phyloP scores from a whole-genome alignment of 2,113 vertebrate species.

The Mormyrus lacerda region DNA sequence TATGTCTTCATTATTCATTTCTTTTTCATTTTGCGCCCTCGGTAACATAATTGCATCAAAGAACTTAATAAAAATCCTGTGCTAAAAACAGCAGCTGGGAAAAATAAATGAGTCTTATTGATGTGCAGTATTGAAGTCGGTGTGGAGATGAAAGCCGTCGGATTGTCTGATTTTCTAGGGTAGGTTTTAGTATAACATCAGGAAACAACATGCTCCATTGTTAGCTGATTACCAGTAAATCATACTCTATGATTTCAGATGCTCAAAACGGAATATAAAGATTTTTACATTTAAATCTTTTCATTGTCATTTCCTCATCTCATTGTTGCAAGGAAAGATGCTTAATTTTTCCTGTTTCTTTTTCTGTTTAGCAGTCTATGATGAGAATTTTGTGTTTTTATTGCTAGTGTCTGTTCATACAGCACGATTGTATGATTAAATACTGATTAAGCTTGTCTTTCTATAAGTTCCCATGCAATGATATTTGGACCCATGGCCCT shows the following conservation, averaged over 20 bases:
- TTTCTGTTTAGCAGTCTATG: neutral
- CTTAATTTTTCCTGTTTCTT: neutral
- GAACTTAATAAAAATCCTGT: neutral
- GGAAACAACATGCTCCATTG: neutral
- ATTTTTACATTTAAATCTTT: neutral
- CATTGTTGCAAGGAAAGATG: neutral
- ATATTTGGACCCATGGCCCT: neutral
- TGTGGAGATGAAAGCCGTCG: neutral
- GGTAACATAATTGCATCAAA: neutral
- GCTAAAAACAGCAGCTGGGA: neutral
- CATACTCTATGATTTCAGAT: neutral
- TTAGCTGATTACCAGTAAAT: neutral
- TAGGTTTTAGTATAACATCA: neutral
- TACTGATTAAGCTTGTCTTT: too few species aligned
- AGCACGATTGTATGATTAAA: neutral
- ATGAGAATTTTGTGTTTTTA: neutral
- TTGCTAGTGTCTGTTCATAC: neutral
- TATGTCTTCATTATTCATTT: neutral
- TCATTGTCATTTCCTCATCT: neutral
- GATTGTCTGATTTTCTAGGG: neutral
- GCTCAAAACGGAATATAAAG: neutral
- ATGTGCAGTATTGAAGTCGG: neutral
- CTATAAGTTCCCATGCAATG: neutral
- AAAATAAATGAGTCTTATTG: neutral
- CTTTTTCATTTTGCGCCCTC: neutral